Conservation (phyloP, 2,888 invertebrate species). For the Dorcus parallelipipedus region DNA sequence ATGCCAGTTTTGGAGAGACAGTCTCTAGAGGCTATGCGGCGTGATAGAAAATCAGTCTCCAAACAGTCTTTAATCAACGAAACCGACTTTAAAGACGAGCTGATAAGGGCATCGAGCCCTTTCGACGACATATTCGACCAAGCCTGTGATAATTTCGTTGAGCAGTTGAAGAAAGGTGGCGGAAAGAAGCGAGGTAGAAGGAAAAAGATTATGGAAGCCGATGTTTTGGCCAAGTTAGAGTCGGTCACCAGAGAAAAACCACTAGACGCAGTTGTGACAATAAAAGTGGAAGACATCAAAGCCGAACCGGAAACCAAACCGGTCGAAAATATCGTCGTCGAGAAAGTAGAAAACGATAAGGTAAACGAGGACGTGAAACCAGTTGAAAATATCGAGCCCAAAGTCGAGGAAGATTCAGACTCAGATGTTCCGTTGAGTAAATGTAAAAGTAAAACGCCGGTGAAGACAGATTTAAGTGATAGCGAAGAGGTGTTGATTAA, state of each 20-base stretch:
- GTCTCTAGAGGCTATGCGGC: conserved; percentile 63
- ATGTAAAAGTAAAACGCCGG: conserved; percentile 25
- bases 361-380: conserved; percentile 14
- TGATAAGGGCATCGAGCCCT: conserved; percentile 28
- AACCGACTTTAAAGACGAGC: conserved; percentile 37
- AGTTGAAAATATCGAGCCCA: conserved; percentile 9
- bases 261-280: conserved; percentile 18
- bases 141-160: conserved; percentile 76
- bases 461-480: conserved; percentile 29
- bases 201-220: conserved; percentile 48
- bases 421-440: conserved; percentile 33
- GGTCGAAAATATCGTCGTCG: conserved; percentile 10
- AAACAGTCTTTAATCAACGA: conserved; percentile 56
- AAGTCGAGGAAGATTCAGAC: conserved; percentile 34
- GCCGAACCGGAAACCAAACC: conserved; percentile 8
- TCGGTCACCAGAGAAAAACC: conserved; percentile 36
- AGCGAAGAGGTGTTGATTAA: conserved; percentile 9
- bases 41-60: conserved; percentile 56
- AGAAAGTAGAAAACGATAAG: conserved; percentile 7
- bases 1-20: conserved; percentile 62
- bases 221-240: conserved; percentile 36
- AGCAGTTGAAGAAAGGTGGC: conserved; percentile 63
- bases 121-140: conserved; percentile 60
- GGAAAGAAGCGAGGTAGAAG: conserved; percentile 57
- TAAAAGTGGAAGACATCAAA: conserved; percentile 18